Evolutionary conservation across 2,113 vertebrate genomes (phyloP), one percentile per base, ranked within the genome.

Genomic region (Neolamprologus brichardi): DNA sequence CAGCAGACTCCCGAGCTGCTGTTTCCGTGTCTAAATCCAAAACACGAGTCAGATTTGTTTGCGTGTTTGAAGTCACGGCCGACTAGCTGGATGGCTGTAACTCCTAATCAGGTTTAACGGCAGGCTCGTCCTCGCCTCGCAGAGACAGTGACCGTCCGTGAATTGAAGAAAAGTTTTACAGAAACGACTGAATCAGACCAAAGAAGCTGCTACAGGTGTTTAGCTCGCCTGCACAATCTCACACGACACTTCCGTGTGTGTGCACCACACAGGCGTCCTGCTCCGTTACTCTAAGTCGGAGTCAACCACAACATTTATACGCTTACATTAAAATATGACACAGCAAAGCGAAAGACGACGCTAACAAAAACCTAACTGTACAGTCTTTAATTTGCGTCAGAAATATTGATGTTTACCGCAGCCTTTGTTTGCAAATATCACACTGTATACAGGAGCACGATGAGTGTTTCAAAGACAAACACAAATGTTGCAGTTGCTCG

Each of bases 341-440:
- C 86, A 72, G 81, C 79, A 92, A 20, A 85, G 83, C 81, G 85
- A 82, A 83, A 86, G 64, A 64, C 51, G 0, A 75, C 41, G 83
- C 89, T 88, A 90, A 79, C 56, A 79, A 54, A 82, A 82, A 56
- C 56, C 64, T 91, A 37, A 62, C 82, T 1, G 11, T 3, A 12
- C 7, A 5, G 53, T 58, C 0, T 18, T 44, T 25, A 17, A 12
- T 30, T 28, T 18, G 15, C 25, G 23, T 2, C 70, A 49, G 70
- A 75, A 46, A 75, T 5, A 1, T 12, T 2, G 14, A 28, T 18
- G 70, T 75, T 6, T 10, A 10, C 0, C 6, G 10, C 20, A 58
- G n/a, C 49, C n/a, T 10, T n/a, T 32, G 2, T 5, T 2, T 18
- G 1, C 1, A 13, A 1, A 58, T 8, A 8, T 10, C 17, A 12